These are phyloP conservation scores for Aythya baeri DNA, from an alignment of 2,113 vertebrate species.

Conservation along the genomic window DNA sequence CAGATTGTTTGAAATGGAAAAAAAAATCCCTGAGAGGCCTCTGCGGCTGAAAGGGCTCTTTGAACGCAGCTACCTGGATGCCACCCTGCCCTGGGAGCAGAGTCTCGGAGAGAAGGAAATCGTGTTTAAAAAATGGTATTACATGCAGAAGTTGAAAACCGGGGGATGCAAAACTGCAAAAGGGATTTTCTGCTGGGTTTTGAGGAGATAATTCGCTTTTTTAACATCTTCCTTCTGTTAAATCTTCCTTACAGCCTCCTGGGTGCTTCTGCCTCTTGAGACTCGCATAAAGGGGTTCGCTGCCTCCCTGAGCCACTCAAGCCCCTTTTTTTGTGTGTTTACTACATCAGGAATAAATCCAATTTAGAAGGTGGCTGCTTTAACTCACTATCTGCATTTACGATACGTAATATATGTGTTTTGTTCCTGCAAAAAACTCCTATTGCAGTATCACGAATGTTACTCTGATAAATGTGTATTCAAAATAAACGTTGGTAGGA, in stretches of 20 bases:
- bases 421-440: not conserved
- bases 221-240: not conserved
- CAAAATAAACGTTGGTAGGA: constrained; percentile 56
- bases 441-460: constrained; percentile 12
- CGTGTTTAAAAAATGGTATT: not conserved
- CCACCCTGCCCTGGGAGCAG: accelerated
- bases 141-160: not conserved
- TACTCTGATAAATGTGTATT: constrained; percentile 49
- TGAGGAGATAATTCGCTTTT: not conserved
- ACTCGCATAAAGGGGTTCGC: not conserved
- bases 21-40: not conserved
- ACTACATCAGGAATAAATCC: not conserved
- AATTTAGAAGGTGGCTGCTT: not conserved
- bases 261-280: not conserved
- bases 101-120: not conserved
- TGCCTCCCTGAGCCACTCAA: not conserved
- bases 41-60: not conserved
- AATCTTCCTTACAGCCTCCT: not conserved
- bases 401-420: constrained; percentile 4
- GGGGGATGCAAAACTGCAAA: not conserved
- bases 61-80: not conserved
- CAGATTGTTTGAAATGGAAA: not conserved
- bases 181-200: not conserved
- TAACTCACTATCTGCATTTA: not conserved
- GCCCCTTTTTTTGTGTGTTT: not conserved